A percentile compares a stretch with the other conserved stretches of the same genome.
These are phyloP conservation scores for Microtus oregoni DNA, from an alignment of 2,113 vertebrate genomes.

Conservation along the genomic window DNA sequence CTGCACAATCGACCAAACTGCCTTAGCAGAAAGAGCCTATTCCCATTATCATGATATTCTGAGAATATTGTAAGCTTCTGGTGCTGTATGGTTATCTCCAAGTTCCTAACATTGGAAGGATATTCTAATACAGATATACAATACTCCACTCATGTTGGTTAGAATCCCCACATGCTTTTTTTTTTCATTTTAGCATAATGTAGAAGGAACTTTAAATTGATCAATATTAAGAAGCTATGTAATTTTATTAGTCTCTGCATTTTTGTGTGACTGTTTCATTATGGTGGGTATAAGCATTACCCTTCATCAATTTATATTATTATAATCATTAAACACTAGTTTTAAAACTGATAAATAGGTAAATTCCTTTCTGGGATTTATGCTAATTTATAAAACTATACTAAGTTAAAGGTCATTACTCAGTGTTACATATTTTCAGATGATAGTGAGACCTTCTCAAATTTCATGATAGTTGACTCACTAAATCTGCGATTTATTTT, in stretches of 20 bases:
- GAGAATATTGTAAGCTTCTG: background rate
- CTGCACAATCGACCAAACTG: background rate
- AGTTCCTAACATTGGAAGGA: background rate
- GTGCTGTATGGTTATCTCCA: background rate
- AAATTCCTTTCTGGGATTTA: constrained; percentile 34
- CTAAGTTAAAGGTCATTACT: constrained; percentile 23
- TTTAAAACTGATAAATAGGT: background rate
- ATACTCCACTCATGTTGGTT: background rate
- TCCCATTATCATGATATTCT: background rate
- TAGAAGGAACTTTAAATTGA: background rate
- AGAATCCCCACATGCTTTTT: background rate
- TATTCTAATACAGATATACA: background rate
- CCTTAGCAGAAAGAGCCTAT: background rate
- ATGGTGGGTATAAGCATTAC: background rate
- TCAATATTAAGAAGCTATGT: background rate
- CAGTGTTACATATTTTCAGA: constrained; percentile 49
- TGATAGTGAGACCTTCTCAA: background rate
- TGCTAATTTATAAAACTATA: constrained; percentile 33
- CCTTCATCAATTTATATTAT: constrained; percentile 42
- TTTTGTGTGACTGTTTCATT: constrained; percentile 37
- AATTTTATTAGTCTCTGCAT: background rate
- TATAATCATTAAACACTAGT: constrained; percentile 37
- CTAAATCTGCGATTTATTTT: constrained; percentile 50
- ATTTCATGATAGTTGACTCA: constrained; percentile 44
- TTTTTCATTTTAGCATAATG: background rate